Conservation (phyloP, 2,888 invertebrate genomes). For the Ryuthela nishihirai region DNA sequence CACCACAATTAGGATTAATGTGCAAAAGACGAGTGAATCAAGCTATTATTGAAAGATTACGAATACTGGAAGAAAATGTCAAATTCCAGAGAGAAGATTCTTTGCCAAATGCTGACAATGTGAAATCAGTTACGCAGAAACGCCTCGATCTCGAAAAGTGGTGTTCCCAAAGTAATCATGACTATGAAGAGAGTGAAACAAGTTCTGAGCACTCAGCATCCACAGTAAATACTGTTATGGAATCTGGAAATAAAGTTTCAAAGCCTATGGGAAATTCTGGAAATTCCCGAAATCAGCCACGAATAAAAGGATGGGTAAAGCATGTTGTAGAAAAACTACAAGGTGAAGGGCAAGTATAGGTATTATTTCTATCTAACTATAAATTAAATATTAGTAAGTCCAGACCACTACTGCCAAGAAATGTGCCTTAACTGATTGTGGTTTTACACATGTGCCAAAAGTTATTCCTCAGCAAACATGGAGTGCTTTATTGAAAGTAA, state of each 20-base stretch:
- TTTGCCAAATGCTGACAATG: slow-evolving; percentile 43
- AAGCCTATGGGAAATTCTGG: slow-evolving; percentile 4
- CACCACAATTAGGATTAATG: slow-evolving; percentile 28
- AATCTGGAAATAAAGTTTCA: slow-evolving; percentile 43
- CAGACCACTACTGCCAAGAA: no score
- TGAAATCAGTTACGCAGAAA: slow-evolving; percentile 49
- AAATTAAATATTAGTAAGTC: no score
- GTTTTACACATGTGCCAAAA: no score
- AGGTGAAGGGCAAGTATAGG: slow-evolving; percentile 38
- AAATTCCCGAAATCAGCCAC: slow-evolving; percentile 34
- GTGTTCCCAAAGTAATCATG: slow-evolving; percentile 36
- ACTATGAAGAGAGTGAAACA: slow-evolving; percentile 49
- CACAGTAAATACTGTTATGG: slow-evolving; percentile 50
- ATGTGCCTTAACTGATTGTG: no score
- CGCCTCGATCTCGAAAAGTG: slow-evolving; percentile 49
- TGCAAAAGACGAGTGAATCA: slow-evolving; percentile 31
- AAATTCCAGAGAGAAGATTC: slow-evolving; percentile 45
- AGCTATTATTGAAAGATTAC: slow-evolving; percentile 48
- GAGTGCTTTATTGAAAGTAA: no score
- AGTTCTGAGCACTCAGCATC: slow-evolving; percentile 52
- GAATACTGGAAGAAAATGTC: slow-evolving; percentile 47
- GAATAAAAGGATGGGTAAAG: slow-evolving; percentile 64
- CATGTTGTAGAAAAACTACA: slow-evolving; percentile 70
- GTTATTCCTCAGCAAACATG: no score
- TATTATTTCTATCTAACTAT: no score